Percentiles rank a stretch among this genome's conserved stretches.
Conservation (phyloP, 2,113 vertebrate species). For the Daboia siamensis region DNA sequence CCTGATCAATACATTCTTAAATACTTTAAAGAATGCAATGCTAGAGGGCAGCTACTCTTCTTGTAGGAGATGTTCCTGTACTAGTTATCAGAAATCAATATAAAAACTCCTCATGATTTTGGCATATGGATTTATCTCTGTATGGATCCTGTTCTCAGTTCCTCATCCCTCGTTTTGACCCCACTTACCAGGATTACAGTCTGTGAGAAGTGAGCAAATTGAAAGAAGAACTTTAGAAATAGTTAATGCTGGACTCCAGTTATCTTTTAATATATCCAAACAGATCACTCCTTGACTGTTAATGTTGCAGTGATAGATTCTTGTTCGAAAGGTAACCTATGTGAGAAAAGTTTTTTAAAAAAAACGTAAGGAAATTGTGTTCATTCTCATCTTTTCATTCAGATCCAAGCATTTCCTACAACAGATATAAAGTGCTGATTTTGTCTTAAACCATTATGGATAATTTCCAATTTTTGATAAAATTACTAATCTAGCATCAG, state of each 20-base stretch:
- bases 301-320: conserved; percentile 92
- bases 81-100: not conserved
- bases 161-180: not conserved
- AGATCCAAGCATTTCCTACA: conserved; percentile 9
- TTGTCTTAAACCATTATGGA: not conserved
- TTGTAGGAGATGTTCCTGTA: not conserved
- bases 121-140: not conserved
- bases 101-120: not conserved
- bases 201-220: conserved; percentile 96
- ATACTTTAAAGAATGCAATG: not conserved
- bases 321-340: conserved; percentile 87
- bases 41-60: not conserved
- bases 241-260: conserved; percentile 92
- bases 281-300: conserved; percentile 93
- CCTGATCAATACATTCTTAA: not conserved
- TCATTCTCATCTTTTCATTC: conserved; percentile 7
- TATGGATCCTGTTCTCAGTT: not conserved
- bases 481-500: not conserved
- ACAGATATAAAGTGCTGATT: not conserved
- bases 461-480: not conserved
- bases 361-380: not conserved
- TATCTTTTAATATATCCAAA: conserved; percentile 90
- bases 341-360: conserved; percentile 22
- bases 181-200: conserved; percentile 92
- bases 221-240: conserved; percentile 95